These are phyloP conservation scores for Albula goreensis DNA, from an alignment of 2,113 vertebrate species.

Conservation along the genomic window DNA sequence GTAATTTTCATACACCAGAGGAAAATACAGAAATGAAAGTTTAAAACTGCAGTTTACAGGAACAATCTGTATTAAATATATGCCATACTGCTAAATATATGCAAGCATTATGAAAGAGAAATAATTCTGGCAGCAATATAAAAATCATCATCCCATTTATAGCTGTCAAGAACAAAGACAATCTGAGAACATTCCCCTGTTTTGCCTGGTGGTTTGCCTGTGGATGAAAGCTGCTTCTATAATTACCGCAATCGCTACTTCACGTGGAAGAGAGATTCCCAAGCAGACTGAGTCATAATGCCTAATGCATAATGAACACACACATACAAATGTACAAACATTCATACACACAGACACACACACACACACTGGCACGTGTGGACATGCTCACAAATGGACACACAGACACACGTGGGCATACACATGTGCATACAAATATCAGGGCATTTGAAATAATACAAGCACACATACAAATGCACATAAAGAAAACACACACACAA, in stretches of 20 bases:
- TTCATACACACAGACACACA: neutral
- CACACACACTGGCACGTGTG: neutral
- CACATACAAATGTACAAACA: neutral
- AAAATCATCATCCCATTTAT: neutral
- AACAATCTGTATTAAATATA: too few relatives aligned
- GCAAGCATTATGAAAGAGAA: neutral
- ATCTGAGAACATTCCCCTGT: neutral
- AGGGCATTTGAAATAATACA: neutral
- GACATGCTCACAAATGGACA: neutral
- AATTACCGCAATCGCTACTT: conserved; percentile 13
- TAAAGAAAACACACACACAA: neutral
- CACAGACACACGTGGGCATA: neutral
- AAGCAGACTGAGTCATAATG: neutral
- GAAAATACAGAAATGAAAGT: too few relatives aligned
- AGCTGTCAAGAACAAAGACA: neutral
- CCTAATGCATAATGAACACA: neutral
- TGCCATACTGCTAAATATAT: too few relatives aligned
- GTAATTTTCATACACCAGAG: too few relatives aligned
- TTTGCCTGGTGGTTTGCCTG: neutral
- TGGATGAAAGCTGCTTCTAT: neutral
- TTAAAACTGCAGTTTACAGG: too few relatives aligned
- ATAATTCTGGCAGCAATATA: neutral
- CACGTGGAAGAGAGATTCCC: conserved; percentile 45
- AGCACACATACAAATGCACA: neutral
- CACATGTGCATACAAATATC: neutral